These are phyloP conservation scores for Boloria euphrosyne DNA, from an alignment of 2,888 invertebrate genomes.

Conservation along the genomic window DNA sequence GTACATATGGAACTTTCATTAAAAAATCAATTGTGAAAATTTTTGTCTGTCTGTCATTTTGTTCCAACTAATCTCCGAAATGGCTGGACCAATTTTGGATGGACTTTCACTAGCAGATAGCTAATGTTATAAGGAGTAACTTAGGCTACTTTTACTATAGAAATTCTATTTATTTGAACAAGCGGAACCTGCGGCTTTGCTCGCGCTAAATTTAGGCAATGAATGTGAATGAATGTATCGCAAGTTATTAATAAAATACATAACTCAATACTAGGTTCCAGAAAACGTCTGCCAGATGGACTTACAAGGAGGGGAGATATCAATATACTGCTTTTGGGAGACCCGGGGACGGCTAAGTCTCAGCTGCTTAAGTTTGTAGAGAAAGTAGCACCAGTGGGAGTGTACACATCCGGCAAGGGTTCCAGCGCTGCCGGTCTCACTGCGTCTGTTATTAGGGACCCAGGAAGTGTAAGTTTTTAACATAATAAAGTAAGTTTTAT, in stretches of 20 bases:
- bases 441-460: conserved; percentile 97
- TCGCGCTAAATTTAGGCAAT: too few species aligned
- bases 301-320: conserved; percentile 97
- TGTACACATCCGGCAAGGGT: conserved; percentile 99
- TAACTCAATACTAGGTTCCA: conserved; percentile 79
- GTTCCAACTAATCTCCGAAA: too few species aligned
- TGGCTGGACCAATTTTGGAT: too few species aligned
- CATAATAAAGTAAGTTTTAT: neutral
- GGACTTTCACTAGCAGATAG: too few species aligned
- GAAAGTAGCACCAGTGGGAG: conserved; percentile 94
- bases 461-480: conserved; percentile 87
- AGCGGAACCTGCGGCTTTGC: too few species aligned
- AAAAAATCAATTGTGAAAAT: too few species aligned
- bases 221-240: too few species aligned
- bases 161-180: too few species aligned
- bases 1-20: too few species aligned
- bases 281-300: conserved; percentile 96
- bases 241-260: neutral
- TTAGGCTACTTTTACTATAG: too few species aligned
- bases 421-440: conserved; percentile 99
- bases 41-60: too few species aligned
- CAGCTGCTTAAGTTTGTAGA: conserved; percentile 99
- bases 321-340: conserved; percentile 96
- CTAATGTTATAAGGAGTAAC: too few species aligned
- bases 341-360: conserved; percentile 99